These are phyloP conservation scores for Saccostrea cuccullata DNA, from an alignment of 1,140 invertebrate species.

Conservation along the genomic window DNA sequence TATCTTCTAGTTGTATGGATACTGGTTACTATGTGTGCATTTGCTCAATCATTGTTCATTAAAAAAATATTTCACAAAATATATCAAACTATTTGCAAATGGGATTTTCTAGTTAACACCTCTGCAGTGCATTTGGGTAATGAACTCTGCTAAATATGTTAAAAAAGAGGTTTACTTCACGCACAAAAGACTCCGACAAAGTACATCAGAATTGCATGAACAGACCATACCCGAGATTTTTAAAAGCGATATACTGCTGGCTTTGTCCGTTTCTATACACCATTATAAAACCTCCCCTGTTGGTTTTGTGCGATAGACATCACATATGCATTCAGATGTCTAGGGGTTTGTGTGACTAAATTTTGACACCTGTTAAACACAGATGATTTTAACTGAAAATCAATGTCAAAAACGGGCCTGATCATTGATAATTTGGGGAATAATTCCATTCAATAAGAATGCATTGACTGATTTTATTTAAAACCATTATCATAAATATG, in stretches of 20 bases:
- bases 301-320: slow-evolving; percentile 16
- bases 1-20: too few species aligned
- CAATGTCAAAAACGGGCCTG: slow-evolving; percentile 20
- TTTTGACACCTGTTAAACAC: slow-evolving; percentile 28
- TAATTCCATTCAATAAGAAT: not conserved
- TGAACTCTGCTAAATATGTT: not conserved
- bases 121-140: not conserved
- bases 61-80: not conserved
- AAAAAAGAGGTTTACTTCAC: not conserved
- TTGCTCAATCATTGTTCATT: too few species aligned
- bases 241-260: slow-evolving; percentile 4
- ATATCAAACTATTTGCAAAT: not conserved
- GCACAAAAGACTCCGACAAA: not conserved
- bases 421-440: not conserved
- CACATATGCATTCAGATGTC: slow-evolving; percentile 13
- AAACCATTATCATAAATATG: too few species aligned
- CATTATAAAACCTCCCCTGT: not conserved
- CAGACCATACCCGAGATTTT: slow-evolving; percentile 2
- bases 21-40: too few species aligned
- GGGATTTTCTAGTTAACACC: not conserved
- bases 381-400: not conserved
- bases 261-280: slow-evolving; percentile 13
- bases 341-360: slow-evolving; percentile 2
- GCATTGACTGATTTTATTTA: not conserved
- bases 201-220: not conserved